Conservation (phyloP, 2,797 vertebrate species). For the Sternotherus odoratus region DNA sequence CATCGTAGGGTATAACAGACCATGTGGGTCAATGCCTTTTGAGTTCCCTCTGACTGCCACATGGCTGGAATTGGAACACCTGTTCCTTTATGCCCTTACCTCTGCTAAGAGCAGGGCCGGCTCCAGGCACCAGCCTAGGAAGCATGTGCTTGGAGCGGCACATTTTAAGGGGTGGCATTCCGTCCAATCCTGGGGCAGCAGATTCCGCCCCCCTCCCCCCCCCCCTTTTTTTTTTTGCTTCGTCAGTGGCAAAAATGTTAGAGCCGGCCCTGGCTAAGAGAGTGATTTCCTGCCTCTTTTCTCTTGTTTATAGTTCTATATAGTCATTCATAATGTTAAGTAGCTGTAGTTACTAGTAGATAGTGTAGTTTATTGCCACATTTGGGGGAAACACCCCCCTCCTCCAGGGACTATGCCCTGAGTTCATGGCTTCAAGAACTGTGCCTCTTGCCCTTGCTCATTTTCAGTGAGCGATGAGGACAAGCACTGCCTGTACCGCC, state of each 20-base stretch:
- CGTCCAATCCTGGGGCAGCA: too few species aligned
- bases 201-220: too few species aligned
- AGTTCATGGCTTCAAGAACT: neutral
- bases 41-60: neutral
- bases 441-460: neutral
- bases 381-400: neutral
- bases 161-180: too few species aligned
- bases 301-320: neutral
- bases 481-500: neutral
- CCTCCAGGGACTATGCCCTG: neutral
- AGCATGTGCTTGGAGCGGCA: too few species aligned
- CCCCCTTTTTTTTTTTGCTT: too few species aligned
- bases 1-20: neutral
- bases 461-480: neutral
- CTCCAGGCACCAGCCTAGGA: too few species aligned
- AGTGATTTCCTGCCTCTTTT: neutral
- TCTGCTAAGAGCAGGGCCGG: neutral
- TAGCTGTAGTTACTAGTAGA: neutral
- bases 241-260: too few species aligned
- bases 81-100: neutral
- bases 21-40: neutral
- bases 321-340: neutral
- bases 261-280: neutral
- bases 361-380: neutral
- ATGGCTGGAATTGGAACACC: neutral